A percentile compares a stretch with the other conserved stretches of the same genome.
Conservation (phyloP, 1,140 invertebrate genomes). For the Trachelipus rathkii region DNA sequence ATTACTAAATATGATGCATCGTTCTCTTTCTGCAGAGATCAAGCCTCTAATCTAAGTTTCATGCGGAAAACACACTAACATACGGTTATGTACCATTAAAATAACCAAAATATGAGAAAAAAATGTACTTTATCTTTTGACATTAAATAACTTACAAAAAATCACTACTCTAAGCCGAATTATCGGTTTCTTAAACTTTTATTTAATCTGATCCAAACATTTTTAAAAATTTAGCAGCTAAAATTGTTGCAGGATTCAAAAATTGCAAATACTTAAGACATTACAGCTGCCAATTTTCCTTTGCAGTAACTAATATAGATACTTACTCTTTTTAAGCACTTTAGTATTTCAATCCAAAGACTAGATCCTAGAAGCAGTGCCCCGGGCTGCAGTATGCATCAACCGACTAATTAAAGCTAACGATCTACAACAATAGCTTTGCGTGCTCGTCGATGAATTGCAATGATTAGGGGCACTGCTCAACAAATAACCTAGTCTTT, state of each 20-base stretch:
- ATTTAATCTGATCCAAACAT: too few relatives aligned
- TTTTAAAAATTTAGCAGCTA: too few relatives aligned
- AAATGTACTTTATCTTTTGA: too few relatives aligned
- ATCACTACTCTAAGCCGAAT: too few relatives aligned
- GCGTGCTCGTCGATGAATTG: background rate
- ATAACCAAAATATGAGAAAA: too few relatives aligned
- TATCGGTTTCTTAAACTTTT: too few relatives aligned
- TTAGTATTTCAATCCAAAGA: background rate
- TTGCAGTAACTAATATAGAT: too few relatives aligned
- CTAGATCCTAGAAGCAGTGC: background rate
- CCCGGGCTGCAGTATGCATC: background rate
- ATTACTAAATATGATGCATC: background rate
- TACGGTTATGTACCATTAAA: background rate
- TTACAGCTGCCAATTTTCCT: too few relatives aligned
- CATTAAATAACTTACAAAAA: too few relatives aligned
- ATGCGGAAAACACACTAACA: constrained; percentile 7
- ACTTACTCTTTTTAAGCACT: background rate
- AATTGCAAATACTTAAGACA: too few relatives aligned
- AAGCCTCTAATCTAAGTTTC: constrained; percentile 2
- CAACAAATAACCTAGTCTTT: background rate
- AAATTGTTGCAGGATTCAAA: too few relatives aligned
- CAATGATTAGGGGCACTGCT: background rate
- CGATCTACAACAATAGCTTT: background rate
- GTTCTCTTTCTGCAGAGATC: constrained; percentile 3
- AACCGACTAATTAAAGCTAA: background rate